phyloP scores from a whole-genome alignment of 2,797 vertebrate genomes.

The Spizella passerina region DNA sequence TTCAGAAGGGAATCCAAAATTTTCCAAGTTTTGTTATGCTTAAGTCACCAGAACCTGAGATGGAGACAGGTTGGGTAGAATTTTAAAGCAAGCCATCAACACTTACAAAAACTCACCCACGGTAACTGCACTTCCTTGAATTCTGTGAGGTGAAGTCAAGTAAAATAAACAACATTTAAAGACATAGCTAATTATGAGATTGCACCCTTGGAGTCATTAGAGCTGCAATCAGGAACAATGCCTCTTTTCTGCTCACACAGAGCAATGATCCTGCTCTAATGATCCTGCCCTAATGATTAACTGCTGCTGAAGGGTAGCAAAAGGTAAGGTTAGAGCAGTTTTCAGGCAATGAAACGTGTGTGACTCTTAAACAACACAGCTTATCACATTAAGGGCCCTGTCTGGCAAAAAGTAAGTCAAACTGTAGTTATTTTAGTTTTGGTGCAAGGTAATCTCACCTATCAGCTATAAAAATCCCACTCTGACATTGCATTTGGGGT shows the following conservation, averaged over 20 bases:
- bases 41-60: neutral
- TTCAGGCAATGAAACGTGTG: slow-evolving; percentile 13
- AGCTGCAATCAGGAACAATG: slow-evolving; percentile 19
- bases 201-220: slow-evolving; percentile 48
- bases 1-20: neutral
- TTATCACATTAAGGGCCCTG: neutral
- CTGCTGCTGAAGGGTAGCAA: slow-evolving; percentile 37
- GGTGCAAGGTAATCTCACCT: neutral
- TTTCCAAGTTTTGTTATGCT: neutral
- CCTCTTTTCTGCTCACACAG: slow-evolving; percentile 50
- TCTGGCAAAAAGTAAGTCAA: neutral
- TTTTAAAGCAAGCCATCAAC: neutral
- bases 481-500: neutral
- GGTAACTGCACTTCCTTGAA: slow-evolving; percentile 10
- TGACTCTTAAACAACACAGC: neutral
- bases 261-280: neutral
- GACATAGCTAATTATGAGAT: slow-evolving; percentile 11
- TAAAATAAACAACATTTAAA: slow-evolving; percentile 36
- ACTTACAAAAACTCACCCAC: neutral
- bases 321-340: slow-evolving; percentile 50
- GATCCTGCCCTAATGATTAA: slow-evolving; percentile 46
- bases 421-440: neutral
- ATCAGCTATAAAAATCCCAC: neutral
- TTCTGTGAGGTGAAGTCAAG: neutral
- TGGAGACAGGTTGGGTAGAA: neutral